These are phyloP conservation scores for Drosophila setifemur DNA, from an alignment of 1,140 invertebrate species.

Conservation along the genomic window DNA sequence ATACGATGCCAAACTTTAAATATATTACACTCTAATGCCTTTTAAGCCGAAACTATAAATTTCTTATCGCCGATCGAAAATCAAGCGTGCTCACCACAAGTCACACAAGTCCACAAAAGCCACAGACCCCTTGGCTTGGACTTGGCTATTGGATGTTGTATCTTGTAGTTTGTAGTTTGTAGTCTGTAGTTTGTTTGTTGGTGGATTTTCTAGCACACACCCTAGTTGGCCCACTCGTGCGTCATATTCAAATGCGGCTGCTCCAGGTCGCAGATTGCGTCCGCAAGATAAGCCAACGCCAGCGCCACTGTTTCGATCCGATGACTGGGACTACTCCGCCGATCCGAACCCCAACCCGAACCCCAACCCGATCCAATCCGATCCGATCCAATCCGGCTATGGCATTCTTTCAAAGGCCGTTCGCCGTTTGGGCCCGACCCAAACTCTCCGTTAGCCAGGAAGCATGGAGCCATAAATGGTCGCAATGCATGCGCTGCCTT, in stretches of 20 bases:
- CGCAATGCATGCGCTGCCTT: conserved; percentile 67
- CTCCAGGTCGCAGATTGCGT: conserved; percentile 66
- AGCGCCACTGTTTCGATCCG: conserved; percentile 69
- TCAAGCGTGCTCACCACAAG: conserved; percentile 74
- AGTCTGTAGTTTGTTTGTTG: conserved; percentile 5
- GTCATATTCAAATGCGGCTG: conserved; percentile 76
- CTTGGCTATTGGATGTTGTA: neutral
- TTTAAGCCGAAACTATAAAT: conserved; percentile 80
- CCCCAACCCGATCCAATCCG: too few relatives aligned
- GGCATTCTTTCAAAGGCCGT: conserved; percentile 77
- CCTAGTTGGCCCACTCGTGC: conserved; percentile 73
- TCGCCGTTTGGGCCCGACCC: conserved; percentile 17
- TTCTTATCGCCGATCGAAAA: conserved; percentile 77
- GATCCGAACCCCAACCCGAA: too few relatives aligned
- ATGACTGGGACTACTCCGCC: conserved; percentile 20
- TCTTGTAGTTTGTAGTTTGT: neutral
- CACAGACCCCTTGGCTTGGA: conserved; percentile 39
- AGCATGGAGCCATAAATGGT: conserved; percentile 68
- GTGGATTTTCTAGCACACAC: conserved; percentile 53
- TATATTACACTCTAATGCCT: conserved; percentile 79
- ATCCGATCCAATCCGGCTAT: conserved; percentile 28
- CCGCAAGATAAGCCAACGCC: conserved; percentile 64
- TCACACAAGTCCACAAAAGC: conserved; percentile 36
- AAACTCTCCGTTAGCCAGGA: conserved; percentile 56
- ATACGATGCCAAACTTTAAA: conserved; percentile 72